Evolutionary conservation across 2,113 vertebrate species (phyloP), one percentile per base, ranked within the genome.

Genomic region (Colius striatus): DNA sequence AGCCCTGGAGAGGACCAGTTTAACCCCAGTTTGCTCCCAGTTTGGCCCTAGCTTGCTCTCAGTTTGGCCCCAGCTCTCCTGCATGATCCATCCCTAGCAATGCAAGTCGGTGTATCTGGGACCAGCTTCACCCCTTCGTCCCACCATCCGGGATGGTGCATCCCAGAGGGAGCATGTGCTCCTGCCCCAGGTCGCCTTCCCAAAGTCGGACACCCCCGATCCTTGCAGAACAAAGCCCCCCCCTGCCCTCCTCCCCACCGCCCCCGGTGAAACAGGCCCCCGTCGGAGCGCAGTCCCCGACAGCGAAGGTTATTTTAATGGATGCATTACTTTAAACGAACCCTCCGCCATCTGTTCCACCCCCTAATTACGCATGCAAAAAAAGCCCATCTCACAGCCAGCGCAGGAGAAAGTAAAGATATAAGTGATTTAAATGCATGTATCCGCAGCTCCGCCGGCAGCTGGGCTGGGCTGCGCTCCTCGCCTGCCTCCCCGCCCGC

Each of bases 261-360:
- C 89, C 89, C 90, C 91, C 32, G 57, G 94, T 87, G 88, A 91
- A 90, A 15, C 85, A 89, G 72, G 87, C 93, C 92, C 92, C 92
- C 45, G 55, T 94, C 84, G 75, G 95, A 97, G 96, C 84, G 18
- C 95, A 95, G 96, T 97, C 97, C 95, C 98, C 96, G 96, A 97
- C 98, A 98, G 96, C 76, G 97, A 98, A 98, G 98, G 98, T 98
- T 98, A 98, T 98, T 98, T 98, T 98, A 98, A 98, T 97, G 97
- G 98, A 98, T 98, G 98, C 98, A 97, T 97, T 97, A 97, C 97
- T 98, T 98, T 98, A 98, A 98, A 98, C 97, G 97, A 98, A 97
- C 97, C 97, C 97, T 98, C 97, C 89, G 70, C 98, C 98, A 98
- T 98, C 98, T 98, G 98, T 98, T 98, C 97, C 98, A 98, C 98